Evolutionary conservation across 2,113 vertebrate species (phyloP).

Genomic region (Tinamus guttatus): DNA sequence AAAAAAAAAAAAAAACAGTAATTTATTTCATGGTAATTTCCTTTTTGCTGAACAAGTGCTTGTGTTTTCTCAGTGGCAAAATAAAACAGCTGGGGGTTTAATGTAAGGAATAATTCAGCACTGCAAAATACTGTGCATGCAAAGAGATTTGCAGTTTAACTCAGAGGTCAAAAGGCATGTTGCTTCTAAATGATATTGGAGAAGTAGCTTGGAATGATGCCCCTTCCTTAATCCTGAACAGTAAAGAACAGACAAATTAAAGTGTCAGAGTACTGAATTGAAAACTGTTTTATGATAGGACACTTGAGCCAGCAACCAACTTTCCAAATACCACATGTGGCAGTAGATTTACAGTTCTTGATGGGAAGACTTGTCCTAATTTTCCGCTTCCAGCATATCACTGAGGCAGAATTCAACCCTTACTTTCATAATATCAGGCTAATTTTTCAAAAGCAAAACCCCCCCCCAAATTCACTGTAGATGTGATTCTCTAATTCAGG

Average conservation of each 20-base stretch:
- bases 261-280: conserved; percentile 43
- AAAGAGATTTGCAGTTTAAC: conserved; percentile 53
- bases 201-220: conserved; percentile 46
- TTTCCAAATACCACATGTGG: neutral
- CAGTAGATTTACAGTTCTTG: conserved; percentile 3
- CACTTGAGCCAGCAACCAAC: conserved; percentile 6
- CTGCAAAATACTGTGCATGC: conserved; percentile 32
- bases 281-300: conserved; percentile 55
- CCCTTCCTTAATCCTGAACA: conserved; percentile 45
- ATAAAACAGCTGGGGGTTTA: conserved; percentile 64
- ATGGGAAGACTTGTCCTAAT: neutral
- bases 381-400: neutral
- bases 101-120: conserved; percentile 44
- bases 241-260: conserved; percentile 56
- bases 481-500: neutral
- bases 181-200: conserved; percentile 45
- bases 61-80: conserved; percentile 58
- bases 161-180: conserved; percentile 59
- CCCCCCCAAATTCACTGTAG: neutral
- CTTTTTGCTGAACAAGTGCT: conserved; percentile 67
- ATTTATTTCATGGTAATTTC: conserved; percentile 53
- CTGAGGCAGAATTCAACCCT: neutral
- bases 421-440: neutral
- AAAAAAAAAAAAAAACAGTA: neutral
- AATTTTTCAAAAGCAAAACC: neutral